phyloP scores from a whole-genome alignment of 2,113 vertebrate species.

The Hipposideros armiger region DNA sequence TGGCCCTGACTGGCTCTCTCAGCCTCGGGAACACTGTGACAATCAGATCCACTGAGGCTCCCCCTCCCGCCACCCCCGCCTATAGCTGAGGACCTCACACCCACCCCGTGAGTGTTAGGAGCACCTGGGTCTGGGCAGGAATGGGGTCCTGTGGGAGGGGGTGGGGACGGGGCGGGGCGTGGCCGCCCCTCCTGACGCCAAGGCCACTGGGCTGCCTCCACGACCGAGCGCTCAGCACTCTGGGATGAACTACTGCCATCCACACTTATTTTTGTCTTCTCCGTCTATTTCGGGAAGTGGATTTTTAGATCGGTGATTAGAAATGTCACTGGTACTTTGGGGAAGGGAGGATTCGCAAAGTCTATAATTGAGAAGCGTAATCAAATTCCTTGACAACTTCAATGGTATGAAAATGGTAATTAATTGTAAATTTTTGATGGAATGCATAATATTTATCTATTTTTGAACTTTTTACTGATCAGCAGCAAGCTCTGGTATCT shows the following conservation, averaged over 20 bases:
- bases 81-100: accelerated
- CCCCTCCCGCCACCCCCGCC: accelerated
- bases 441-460: constrained; percentile 80
- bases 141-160: accelerated
- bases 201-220: neutral
- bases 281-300: constrained; percentile 74
- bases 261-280: constrained; percentile 65
- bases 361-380: constrained; percentile 75
- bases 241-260: neutral
- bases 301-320: constrained; percentile 78
- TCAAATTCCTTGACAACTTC: constrained; percentile 70
- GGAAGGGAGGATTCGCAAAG: constrained; percentile 35
- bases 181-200: accelerated
- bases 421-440: constrained; percentile 74
- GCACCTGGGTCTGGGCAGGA: accelerated
- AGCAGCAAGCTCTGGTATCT: neutral
- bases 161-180: accelerated
- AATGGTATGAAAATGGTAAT: constrained; percentile 72
- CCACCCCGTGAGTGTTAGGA: accelerated
- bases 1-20: accelerated
- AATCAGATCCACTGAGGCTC: accelerated
- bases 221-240: too few relatives aligned
- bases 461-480: constrained; percentile 78
- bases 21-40: accelerated
- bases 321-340: constrained; percentile 70